phyloP scores from a whole-genome alignment of 2,888 invertebrate species.

The Scrobipalpa atriplicella region DNA sequence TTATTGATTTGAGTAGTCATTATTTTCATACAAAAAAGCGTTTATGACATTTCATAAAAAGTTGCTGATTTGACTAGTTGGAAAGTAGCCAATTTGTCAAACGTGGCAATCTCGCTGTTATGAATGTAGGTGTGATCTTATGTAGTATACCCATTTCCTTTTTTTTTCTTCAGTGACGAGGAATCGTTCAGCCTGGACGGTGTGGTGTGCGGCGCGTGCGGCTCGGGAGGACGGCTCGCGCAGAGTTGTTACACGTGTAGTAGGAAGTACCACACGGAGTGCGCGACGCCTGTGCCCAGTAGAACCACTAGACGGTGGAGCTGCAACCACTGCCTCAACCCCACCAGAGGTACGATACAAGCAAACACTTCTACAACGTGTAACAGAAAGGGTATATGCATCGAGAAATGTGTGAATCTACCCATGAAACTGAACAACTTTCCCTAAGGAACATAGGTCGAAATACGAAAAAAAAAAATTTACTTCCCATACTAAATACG shows the following conservation, averaged over 20 bases:
- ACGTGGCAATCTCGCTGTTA: neutral
- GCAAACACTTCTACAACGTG: no score
- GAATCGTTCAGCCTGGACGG: conserved; percentile 44
- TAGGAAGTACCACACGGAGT: conserved; percentile 88
- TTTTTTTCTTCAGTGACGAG: conserved; percentile 36
- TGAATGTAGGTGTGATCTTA: neutral
- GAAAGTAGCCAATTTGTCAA: no score
- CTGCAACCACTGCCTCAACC: conserved; percentile 76
- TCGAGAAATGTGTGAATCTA: no score
- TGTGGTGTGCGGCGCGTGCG: conserved; percentile 84
- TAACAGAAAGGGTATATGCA: no score
- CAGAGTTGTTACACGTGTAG: conserved; percentile 84
- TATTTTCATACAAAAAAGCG: no score
- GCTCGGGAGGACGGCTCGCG: conserved; percentile 85
- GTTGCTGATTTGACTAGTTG: no score
- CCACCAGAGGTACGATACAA: conserved; percentile 46
- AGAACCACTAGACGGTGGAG: conserved; percentile 73
- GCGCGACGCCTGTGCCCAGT: conserved; percentile 73
- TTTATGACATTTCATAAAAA: no score
- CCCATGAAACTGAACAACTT: no score
- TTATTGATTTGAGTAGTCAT: no score
- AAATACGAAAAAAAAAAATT: no score
- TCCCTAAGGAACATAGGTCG: no score
- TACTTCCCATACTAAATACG: no score
- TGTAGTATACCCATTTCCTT: neutral